Percentiles rank a stretch among this genome's conserved stretches.
Evolutionary conservation across 2,113 vertebrate genomes (phyloP).

Genomic region (Ibidorhyncha struthersii): DNA sequence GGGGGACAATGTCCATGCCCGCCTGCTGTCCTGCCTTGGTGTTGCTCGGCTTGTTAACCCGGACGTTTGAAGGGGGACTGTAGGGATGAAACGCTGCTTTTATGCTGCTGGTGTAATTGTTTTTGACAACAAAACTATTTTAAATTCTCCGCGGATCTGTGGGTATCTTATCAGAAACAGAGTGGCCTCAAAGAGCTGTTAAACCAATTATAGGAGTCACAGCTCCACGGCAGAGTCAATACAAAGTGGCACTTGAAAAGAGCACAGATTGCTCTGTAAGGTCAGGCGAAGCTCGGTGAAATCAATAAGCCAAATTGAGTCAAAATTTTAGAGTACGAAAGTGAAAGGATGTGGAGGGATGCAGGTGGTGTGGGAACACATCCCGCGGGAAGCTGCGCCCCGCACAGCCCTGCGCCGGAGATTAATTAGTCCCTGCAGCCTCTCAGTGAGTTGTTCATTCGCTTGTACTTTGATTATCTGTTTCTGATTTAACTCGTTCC

Average conservation of each 20-base stretch:
- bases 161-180: neutral
- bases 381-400: neutral
- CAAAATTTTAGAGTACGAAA: neutral
- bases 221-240: neutral
- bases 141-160: neutral
- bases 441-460: neutral
- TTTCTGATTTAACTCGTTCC: too few relatives aligned
- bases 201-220: neutral
- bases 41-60: neutral
- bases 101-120: neutral
- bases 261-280: neutral
- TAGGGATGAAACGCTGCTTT: neutral
- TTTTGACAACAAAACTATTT: conserved; percentile 5
- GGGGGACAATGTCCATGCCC: neutral
- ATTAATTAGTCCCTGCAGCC: neutral
- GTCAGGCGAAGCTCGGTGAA: neutral
- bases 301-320: conserved; percentile 6
- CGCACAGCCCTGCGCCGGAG: too few relatives aligned
- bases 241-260: neutral
- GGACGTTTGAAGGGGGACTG: neutral
- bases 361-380: neutral
- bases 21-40: neutral
- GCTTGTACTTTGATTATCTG: neutral
- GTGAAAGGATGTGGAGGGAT: neutral
- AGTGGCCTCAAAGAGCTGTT: neutral